Percentiles rank a stretch among this genome's conserved stretches.
Evolutionary conservation across 2,113 vertebrate species (phyloP).

Genomic region (Lepidothrix coronata): DNA sequence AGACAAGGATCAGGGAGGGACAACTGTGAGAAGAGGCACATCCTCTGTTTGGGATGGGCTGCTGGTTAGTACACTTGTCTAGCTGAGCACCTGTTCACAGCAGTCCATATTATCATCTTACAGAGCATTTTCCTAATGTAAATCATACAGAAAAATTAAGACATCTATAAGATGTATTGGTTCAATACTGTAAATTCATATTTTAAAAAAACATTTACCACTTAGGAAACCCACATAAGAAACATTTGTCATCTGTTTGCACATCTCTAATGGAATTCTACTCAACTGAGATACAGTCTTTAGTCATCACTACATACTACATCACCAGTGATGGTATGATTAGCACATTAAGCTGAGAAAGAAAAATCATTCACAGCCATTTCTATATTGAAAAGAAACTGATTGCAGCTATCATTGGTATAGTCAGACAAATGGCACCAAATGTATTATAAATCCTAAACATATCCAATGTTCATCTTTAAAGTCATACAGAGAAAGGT

Average conservation of each 20-base stretch:
- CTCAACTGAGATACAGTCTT: neutral
- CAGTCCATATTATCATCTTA: neutral
- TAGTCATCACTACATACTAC: neutral
- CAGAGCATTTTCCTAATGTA: neutral
- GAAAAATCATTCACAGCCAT: neutral
- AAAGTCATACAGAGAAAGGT: constrained; percentile 43
- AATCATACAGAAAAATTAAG: neutral
- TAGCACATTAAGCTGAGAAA: neutral
- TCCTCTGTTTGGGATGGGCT: neutral
- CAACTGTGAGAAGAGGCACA: neutral
- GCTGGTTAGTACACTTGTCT: neutral
- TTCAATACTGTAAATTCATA: neutral
- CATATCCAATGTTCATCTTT: neutral
- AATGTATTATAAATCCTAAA: constrained; percentile 57
- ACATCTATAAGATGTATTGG: neutral
- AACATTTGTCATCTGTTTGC: neutral
- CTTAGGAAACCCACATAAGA: neutral
- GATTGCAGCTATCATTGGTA: neutral
- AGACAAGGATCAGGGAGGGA: neutral
- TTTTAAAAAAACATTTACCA: neutral
- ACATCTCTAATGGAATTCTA: neutral
- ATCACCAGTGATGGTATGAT: neutral
- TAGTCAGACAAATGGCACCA: constrained; percentile 32
- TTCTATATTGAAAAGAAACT: neutral
- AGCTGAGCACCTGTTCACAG: neutral